These are phyloP conservation scores for Chunga burmeisteri DNA, from an alignment of 2,113 vertebrate species.

Conservation along the genomic window DNA sequence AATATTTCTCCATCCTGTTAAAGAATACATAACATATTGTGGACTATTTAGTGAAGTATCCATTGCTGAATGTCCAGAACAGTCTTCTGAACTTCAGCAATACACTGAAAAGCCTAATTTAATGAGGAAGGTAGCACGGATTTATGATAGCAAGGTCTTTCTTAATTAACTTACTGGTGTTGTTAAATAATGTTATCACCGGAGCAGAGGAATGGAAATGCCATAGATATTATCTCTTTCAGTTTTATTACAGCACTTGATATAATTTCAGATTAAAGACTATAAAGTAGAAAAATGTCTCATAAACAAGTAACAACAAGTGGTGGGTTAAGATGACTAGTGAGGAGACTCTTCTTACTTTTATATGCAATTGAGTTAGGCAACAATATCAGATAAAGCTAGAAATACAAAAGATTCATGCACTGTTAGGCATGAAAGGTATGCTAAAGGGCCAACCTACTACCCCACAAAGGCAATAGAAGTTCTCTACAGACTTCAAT, in stretches of 20 bases:
- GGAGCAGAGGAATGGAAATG: conserved; percentile 63
- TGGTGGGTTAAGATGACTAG: conserved; percentile 8
- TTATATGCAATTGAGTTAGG: conserved; percentile 38
- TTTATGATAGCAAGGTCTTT: conserved; percentile 70
- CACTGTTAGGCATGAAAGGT: conserved; percentile 56
- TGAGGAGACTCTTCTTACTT: neutral
- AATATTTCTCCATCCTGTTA: neutral
- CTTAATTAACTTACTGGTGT: conserved; percentile 71
- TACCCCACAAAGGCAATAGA: conserved; percentile 20
- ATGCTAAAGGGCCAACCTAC: conserved; percentile 38
- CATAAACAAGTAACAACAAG: conserved; percentile 62
- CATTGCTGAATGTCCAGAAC: conserved; percentile 3
- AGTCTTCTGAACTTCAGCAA: conserved; percentile 45
- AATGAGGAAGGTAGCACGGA: conserved; percentile 53
- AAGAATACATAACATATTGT: neutral
- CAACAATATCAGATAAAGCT: conserved; percentile 58
- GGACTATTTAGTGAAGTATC: neutral
- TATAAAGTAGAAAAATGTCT: conserved; percentile 67
- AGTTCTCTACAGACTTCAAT: neutral
- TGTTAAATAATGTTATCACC: conserved; percentile 71
- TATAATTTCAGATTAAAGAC: conserved; percentile 69
- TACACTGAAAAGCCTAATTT: conserved; percentile 25
- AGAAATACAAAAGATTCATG: conserved; percentile 62
- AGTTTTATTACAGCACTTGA: conserved; percentile 64
- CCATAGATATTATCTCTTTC: conserved; percentile 66